phyloP scores from a whole-genome alignment of 2,113 vertebrate genomes.

The Parus major region DNA sequence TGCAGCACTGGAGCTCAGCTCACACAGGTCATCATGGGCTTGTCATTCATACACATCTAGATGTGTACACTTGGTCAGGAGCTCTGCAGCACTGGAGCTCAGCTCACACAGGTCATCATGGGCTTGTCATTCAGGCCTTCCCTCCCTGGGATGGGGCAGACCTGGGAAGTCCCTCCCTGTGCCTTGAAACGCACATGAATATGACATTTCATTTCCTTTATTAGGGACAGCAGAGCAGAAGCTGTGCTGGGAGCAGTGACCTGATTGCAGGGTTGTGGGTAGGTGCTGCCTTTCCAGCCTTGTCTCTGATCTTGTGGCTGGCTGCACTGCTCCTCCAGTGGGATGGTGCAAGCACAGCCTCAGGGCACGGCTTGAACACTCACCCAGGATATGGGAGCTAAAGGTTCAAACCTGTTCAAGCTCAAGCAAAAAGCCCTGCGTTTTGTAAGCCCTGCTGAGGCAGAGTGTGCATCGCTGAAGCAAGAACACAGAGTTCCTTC shows the following conservation, averaged over 20 bases:
- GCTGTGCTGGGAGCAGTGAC: background rate
- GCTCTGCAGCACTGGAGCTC: background rate
- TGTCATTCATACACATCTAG: too few relatives aligned
- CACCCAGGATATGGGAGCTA: background rate
- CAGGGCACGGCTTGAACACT: rapidly evolving
- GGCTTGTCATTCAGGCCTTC: background rate
- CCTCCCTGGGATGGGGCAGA: background rate
- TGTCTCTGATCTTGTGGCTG: background rate
- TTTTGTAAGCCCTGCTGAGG: background rate
- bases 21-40: too few relatives aligned
- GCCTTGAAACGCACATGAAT: background rate
- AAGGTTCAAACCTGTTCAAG: background rate
- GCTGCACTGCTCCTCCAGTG: rapidly evolving
- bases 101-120: background rate
- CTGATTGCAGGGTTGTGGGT: rapidly evolving
- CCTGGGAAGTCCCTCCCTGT: background rate
- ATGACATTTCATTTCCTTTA: background rate
- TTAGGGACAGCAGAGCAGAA: background rate
- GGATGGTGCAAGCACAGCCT: background rate
- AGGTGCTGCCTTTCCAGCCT: background rate
- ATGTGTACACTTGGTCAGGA: background rate
- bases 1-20: background rate
- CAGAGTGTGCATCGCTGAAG: background rate
- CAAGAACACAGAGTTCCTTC: background rate
- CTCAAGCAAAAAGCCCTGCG: background rate